Evolutionary conservation across 2,113 vertebrate genomes (phyloP).

Genomic region (Eurypyga helias): DNA sequence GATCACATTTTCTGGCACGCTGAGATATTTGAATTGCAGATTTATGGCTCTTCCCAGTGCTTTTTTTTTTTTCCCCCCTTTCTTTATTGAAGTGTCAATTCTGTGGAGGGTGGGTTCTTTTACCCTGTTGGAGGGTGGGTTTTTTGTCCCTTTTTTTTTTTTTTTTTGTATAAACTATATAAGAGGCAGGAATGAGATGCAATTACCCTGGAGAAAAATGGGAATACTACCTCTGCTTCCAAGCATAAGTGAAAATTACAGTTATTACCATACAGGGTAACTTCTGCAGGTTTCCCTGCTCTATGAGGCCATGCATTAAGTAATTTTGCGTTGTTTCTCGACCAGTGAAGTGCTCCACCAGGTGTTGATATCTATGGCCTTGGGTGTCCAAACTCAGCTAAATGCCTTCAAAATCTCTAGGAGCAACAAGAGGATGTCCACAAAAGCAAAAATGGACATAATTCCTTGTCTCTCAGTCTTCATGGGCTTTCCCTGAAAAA

Average conservation of each 20-base stretch:
- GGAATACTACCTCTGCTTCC: background rate
- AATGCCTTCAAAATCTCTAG: background rate
- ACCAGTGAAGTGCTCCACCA: background rate
- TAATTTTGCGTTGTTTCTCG: background rate
- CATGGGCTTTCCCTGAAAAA: background rate
- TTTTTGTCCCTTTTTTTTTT: background rate
- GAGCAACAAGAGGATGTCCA: background rate
- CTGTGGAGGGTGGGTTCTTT: background rate
- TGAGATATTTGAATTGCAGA: constrained; percentile 41
- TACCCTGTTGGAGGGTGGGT: background rate
- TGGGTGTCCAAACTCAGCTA: background rate
- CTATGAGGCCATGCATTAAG: background rate
- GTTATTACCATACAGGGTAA: background rate
- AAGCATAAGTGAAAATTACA: background rate
- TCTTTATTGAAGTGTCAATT: background rate
- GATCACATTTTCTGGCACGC: background rate
- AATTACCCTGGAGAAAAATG: background rate
- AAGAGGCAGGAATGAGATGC: background rate
- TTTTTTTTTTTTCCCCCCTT: background rate
- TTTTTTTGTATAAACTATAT: background rate
- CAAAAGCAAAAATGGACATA: background rate
- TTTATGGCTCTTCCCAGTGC: background rate
- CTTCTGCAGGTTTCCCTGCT: background rate
- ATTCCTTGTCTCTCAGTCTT: background rate
- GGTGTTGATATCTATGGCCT: background rate